Evolutionary conservation across 53 echinoderm and acorn worm genomes (phyloP), one percentile per base, ranked within the genome.

Genomic region (Patiria pectinifera): DNA sequence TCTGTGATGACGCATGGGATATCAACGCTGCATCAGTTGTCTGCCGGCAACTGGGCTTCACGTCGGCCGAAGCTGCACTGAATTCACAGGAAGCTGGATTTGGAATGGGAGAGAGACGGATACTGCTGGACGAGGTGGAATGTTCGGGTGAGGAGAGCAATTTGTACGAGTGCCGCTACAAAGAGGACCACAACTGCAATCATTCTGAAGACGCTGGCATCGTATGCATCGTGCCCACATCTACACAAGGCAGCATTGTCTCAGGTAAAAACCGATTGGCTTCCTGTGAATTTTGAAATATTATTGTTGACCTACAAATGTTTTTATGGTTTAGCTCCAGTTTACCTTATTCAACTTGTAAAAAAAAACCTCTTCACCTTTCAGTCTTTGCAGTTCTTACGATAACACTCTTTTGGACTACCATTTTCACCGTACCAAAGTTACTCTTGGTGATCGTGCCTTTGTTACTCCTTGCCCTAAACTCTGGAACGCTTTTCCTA

Each of bases 41-140:
- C 66, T 84, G 84, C 35, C 84, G 66, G 26, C 84, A 84, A 18
- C 84, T 84, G 8, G 84, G 84, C 16, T 84, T 14, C 84, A 12
- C 66, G 7, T 24, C 26, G 2, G 84, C 62, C 44, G 61, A 60
- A 23, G 48, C 23, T 11, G 84, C 66, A 14, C 18, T n/a, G 2
- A 18, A 23, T 26, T 23, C 66, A 2, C 9, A 47, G 47, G 80
- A 18, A n/a, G 66, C 19, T 11, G 16, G 43, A 7, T 84, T 66
- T 15, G 53, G 24, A 22, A 26, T 24, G 9, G 84, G 84, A n/a
- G 62, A 63, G 22, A 80, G 48, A 19, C 78, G 8, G 35, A 89
- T 89, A 48, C 77, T 76, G 0, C 48, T 89, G 12, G 89, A 89
- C 59, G 63, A 89, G 25, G 79, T 89, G 16, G 46, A 22, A 3